Evolutionary conservation across 2,888 invertebrate species (phyloP).

Genomic region (Meta bourneti): DNA sequence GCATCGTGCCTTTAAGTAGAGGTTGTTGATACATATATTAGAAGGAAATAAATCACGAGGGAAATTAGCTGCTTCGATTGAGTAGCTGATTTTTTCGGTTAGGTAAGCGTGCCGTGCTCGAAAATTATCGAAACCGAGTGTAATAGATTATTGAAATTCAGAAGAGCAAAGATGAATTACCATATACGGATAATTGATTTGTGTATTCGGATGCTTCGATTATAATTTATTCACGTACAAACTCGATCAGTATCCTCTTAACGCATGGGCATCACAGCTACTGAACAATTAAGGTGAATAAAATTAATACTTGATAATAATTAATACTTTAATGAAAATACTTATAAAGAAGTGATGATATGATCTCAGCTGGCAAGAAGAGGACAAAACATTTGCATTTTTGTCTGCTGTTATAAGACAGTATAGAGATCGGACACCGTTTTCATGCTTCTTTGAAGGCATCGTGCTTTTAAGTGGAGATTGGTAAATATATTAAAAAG

Average conservation of each 20-base stretch:
- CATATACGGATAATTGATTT: neutral
- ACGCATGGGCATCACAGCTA: no score
- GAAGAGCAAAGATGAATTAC: neutral
- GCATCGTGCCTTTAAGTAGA: constrained; percentile 57
- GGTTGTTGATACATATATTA: constrained; percentile 71
- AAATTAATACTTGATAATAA: no score
- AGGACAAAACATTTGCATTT: constrained; percentile 74
- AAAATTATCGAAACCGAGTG: neutral
- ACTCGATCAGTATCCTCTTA: no score
- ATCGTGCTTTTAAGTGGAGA: constrained; percentile 52
- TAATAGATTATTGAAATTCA: neutral
- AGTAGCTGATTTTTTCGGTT: constrained; percentile 30
- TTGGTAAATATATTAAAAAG: constrained; percentile 67
- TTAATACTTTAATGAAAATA: constrained; percentile 53
- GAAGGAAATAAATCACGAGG: constrained; percentile 56
- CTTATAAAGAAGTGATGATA: constrained; percentile 75
- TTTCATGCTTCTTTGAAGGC: constrained; percentile 70
- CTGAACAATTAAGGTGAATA: no score
- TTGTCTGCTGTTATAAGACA: constrained; percentile 74
- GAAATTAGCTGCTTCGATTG: constrained; percentile 41
- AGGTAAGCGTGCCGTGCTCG: constrained; percentile 33
- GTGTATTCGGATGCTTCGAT: neutral
- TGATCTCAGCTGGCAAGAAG: constrained; percentile 68
- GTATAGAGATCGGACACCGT: constrained; percentile 59
- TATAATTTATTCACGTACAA: neutral